Evolutionary conservation across 2,797 vertebrate genomes (phyloP).

Genomic region (Syndactyla subalaris): DNA sequence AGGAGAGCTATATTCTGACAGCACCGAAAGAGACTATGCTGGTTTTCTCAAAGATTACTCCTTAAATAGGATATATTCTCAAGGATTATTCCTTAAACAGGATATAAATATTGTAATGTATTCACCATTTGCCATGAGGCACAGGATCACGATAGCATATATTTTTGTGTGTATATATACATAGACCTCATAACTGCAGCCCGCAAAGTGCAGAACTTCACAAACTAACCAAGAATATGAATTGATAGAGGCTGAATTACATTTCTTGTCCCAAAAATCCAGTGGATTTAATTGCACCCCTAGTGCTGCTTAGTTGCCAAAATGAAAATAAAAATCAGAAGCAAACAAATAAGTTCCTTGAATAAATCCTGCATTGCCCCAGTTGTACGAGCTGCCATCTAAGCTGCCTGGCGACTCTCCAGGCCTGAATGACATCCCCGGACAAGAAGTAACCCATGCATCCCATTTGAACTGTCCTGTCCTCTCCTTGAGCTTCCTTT

Average conservation of each 20-base stretch:
- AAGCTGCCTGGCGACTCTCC: neutral
- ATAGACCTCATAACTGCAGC: neutral
- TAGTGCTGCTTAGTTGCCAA: neutral
- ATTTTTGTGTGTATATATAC: neutral
- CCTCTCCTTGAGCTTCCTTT: neutral
- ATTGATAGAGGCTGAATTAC: neutral
- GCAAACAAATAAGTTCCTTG: neutral
- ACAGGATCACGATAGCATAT: neutral
- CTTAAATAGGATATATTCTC: neutral
- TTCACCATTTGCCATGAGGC: neutral
- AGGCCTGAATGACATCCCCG: neutral
- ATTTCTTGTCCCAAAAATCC: neutral
- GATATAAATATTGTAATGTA: neutral
- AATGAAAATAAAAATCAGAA: neutral
- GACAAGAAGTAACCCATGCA: neutral
- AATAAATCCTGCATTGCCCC: neutral
- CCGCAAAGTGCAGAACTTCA: neutral
- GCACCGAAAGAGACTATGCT: neutral
- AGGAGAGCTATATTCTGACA: neutral
- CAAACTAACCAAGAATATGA: neutral
- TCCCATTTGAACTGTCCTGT: neutral
- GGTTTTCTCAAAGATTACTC: neutral
- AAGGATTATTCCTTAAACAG: neutral
- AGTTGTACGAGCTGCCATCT: neutral
- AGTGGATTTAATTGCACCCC: neutral